Evolutionary conservation across 2,888 invertebrate species (phyloP), one percentile per base, ranked within the genome.

Genomic region (Rotaria macrura): DNA sequence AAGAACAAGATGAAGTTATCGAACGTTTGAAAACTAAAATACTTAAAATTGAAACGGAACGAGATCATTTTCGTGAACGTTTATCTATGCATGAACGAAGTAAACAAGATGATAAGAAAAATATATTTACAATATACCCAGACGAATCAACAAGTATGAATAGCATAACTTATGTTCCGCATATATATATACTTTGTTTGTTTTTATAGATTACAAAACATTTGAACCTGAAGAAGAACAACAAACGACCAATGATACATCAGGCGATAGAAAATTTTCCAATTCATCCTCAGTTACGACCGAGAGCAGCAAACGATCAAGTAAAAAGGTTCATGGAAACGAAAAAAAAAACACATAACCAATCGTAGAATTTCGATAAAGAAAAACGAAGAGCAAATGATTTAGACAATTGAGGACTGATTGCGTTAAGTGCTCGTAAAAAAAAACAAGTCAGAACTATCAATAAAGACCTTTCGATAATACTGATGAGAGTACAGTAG

Each of bases 1-100:
- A 43, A 5, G 43, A n/a, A 43, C 79, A 79, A 79, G 79, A 79
- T 79, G 43, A 43, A 25, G 79, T 79, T 10, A 79, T 79, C n/a
- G 79, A 79, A 79, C 79, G 79, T 43, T 43, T 79, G 17, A 79
- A 79, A 43, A n/a, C 10, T n/a, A 79, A 79, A 79, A 79, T 79
- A 40, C 9, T 5, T 10, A 79, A 43, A 79, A 79, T 79, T 43
- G 79, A 79, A 79, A 79, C 79, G 4, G 79, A 79, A 79, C 79
- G 79, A 43, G 79, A 79, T 79, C 40, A 43, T n/a, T 79, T 79
- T 79, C 40, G 79, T 9, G 79, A 79, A 9, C 40, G 43, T 12
- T 43, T 79, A n/a, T 43, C 40, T 12, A n/a, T 25, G 1, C 79
- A 43, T 43, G 65, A 65, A 65, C 65, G 38, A 17, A 10, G 79